Evolutionary conservation across 1,140 invertebrate species (phyloP).

Genomic region (Anastatus disparis): DNA sequence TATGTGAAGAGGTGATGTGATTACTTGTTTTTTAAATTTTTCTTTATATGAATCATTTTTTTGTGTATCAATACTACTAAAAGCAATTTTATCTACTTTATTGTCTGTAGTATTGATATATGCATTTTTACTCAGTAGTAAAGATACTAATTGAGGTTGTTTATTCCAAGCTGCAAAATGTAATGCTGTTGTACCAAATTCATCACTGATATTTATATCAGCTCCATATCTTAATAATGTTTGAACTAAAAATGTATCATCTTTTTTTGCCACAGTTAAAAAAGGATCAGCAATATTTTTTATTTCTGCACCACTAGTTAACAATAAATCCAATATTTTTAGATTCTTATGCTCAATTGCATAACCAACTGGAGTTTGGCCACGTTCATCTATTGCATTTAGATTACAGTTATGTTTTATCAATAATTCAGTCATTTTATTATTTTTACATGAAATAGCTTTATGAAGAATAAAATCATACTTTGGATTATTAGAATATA

Average conservation of each 20-base stretch:
- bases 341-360: conserved; percentile 18
- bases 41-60: neutral
- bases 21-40: conserved; percentile 1
- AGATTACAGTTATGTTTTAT: conserved; percentile 6
- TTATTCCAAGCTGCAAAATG: conserved; percentile 30
- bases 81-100: neutral
- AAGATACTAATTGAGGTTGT: neutral
- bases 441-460: neutral
- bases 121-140: neutral
- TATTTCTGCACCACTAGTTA: neutral
- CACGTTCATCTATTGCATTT: neutral
- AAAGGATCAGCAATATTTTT: neutral
- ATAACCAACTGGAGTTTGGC: conserved; percentile 1
- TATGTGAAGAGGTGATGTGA: conserved; percentile 28
- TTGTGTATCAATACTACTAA: neutral
- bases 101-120: neutral
- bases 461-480: neutral
- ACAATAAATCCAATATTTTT: neutral
- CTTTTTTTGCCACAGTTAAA: neutral
- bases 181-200: conserved; percentile 28
- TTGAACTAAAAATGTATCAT: neutral
- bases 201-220: conserved; percentile 6
- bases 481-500: neutral
- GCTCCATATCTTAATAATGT: neutral
- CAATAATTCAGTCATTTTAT: neutral